Base-by-base conservation (phyloP, 2,888 invertebrate species). In the Coelopa pilipes region DNA sequence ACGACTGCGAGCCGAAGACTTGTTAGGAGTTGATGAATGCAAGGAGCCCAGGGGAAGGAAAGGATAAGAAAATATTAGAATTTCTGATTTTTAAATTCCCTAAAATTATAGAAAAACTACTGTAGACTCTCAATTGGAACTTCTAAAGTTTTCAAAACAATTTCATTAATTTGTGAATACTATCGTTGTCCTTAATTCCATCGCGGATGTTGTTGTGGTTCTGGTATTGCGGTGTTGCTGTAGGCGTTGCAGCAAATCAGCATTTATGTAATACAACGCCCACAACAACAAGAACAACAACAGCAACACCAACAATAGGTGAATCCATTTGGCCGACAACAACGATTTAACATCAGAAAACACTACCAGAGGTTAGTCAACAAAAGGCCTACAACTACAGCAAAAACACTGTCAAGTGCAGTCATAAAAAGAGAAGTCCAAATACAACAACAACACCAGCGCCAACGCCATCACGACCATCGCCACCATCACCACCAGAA, bases 401-500 rank as follows among this genome's bases (percentile, higher is more conserved):
- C 13, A 15, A n/a, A 53, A 15, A 4, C 53, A 53, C n/a, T 53
- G 53, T n/a, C n/a, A n/a, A n/a, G 53, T 15, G 46, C 46, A 45
- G 7, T 46, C 17, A 59, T 17, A 66, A 47, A 53, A 53, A 53
- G 13, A 53, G n/a, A 53, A 53, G n/a, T n/a, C n/a, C n/a, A 53
- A 53, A 7, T 7, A n/a, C 53, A 66, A 66, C 17, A 19, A 34
- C 13, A 66, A 1, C 59, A 69, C 21, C 17, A 34, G 1, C 19
- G 7, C 12, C 10, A 53, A 55, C 55, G 5, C 24, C 24, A 10
- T 9, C 45, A 34, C 45, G n/a, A 19, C 46, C n/a, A 47, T 10
- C 59, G 47, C 10, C 17, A 69, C 34, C 17, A 69, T 1, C 45
- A 46, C 1, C 17, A 66, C 24, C 66, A 65, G n/a, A 21, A 66